These are phyloP conservation scores for Glossophaga mutica DNA, from an alignment of 2,797 vertebrate species.

Conservation along the genomic window DNA sequence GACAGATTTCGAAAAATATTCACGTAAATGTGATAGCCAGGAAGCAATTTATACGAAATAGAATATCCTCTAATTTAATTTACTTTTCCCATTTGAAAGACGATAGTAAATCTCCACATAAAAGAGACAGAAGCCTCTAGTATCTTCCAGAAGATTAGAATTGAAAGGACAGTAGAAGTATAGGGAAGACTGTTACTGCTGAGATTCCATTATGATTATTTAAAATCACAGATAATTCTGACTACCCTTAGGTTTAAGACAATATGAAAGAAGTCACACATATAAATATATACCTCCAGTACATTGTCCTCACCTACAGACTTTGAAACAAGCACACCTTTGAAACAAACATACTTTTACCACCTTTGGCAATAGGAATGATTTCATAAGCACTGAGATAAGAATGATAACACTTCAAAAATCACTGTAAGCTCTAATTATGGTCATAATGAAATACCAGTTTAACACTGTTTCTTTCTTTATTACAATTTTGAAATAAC, in stretches of 20 bases:
- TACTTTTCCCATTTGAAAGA: not conserved
- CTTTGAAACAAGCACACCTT: constrained; percentile 20
- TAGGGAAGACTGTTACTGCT: not conserved
- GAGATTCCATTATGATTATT: not conserved
- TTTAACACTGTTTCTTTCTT: constrained; percentile 52
- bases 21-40: not conserved
- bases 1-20: not conserved
- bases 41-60: not conserved
- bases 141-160: constrained; percentile 12
- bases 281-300: not conserved
- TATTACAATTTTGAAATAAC: constrained; percentile 63
- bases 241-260: not conserved
- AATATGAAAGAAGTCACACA: not conserved
- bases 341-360: constrained; percentile 38
- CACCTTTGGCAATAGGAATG: constrained; percentile 54
- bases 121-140: not conserved
- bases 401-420: constrained; percentile 52
- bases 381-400: constrained; percentile 55
- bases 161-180: not conserved
- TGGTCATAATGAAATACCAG: constrained; percentile 44
- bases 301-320: constrained; percentile 5
- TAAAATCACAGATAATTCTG: constrained; percentile 16
- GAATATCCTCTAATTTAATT: not conserved
- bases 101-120: not conserved
- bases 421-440: constrained; percentile 59